Evolutionary conservation across 53 echinoderm and acorn worm species (phyloP), one percentile per base, ranked within the genome.

Genomic region (Pentamera pediparva): DNA sequence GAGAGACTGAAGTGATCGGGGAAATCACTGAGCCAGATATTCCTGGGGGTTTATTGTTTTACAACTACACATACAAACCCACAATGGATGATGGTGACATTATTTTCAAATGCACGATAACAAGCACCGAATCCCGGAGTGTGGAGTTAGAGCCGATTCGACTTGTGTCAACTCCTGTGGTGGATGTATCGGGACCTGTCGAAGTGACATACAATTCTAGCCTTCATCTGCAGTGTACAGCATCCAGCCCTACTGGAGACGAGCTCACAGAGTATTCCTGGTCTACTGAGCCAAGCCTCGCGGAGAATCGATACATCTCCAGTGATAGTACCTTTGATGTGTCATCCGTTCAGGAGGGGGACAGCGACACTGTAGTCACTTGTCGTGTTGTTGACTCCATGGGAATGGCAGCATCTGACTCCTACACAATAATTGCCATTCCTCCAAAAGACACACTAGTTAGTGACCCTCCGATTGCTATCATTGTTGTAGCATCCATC

Each of bases 31-130:
- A 9, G 1, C 6, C 10, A 11, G 24, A 13, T 25, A 57, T 31
- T 13, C 10, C 11, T 57, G 67, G 67, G 26, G 67, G 45, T 67
- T 67, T 67, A n/a, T 29, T 43, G 8, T 67, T 67, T 67, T 67
- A 67, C 39, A 67, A 67, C 27, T 67, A 45, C 37, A 67, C 67
- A 12, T 67, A 43, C 18, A 45, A 3, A 29, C 45, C 67, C 40
- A 67, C 30, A 43, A 28, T 17, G 15, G 41, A 41, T 25, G 67
- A 67, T 67, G 30, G 2, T 41, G 67, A 17, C 31, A 45, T 43
- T 2, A 7, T 41, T 6, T 67, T 67, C 45, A 26, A 30, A 40
- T 67, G 67, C 28, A 24, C 10, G 2, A 67, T 67, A 57, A 31
- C 58, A 27, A 57, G 17, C 29, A 27, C 58, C 4, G 3, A 31